A percentile compares a stretch with the other conserved stretches of the same genome.
Evolutionary conservation across 2,797 vertebrate species (phyloP).

Genomic region (Liasis olivaceus): DNA sequence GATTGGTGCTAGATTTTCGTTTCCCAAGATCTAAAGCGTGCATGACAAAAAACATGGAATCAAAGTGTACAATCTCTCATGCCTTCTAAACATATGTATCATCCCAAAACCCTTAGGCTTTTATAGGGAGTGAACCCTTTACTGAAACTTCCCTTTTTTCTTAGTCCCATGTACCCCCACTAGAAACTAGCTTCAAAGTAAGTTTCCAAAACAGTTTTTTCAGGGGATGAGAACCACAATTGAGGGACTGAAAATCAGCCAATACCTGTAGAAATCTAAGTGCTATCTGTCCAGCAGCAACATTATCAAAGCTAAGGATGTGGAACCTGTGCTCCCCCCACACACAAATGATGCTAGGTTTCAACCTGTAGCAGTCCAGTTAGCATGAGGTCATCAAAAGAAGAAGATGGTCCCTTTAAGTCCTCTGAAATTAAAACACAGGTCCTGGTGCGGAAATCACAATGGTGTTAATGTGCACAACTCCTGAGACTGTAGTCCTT

Average conservation of each 20-base stretch:
- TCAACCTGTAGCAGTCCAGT: not conserved
- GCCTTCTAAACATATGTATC: not conserved
- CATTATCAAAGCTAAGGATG: not conserved
- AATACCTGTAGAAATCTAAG: not conserved
- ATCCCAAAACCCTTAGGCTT: not conserved
- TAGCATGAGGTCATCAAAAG: not conserved
- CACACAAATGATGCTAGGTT: not conserved
- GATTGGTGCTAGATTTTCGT: conserved; percentile 62
- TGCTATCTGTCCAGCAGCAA: too few species aligned
- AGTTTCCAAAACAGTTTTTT: not conserved
- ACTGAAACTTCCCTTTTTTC: not conserved
- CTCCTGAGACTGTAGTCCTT: not conserved
- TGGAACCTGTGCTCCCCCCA: not conserved
- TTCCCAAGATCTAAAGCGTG: conserved; percentile 54
- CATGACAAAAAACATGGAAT: not conserved
- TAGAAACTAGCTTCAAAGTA: not conserved
- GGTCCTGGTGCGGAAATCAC: not conserved
- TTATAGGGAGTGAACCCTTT: not conserved
- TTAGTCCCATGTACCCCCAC: not conserved
- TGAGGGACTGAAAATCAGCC: not conserved
- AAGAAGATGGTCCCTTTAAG: not conserved
- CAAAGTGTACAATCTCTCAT: not conserved
- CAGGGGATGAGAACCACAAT: not conserved
- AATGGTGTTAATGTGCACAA: not conserved
- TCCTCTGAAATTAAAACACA: not conserved